Conservation (phyloP, 2,113 vertebrate species). For the Hipposideros armiger region DNA sequence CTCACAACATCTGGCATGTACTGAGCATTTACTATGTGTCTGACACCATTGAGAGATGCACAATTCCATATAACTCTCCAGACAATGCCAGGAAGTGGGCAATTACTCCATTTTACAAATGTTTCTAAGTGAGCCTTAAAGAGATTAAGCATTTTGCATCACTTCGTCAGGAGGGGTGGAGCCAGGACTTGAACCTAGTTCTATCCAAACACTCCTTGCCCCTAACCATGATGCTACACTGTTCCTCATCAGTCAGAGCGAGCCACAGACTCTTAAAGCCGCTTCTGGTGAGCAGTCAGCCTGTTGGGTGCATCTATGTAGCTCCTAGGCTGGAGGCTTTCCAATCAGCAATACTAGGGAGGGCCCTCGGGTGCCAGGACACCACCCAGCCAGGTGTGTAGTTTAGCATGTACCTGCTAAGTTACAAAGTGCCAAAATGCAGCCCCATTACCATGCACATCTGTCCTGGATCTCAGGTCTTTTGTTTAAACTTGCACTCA, state of each 20-base stretch:
- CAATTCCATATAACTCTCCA: background rate
- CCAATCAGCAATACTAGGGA: background rate
- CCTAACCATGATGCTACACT: background rate
- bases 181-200: background rate
- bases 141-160: background rate
- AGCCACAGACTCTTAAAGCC: background rate
- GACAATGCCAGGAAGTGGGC: background rate
- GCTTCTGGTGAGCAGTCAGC: background rate
- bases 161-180: background rate
- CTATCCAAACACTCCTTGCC: background rate
- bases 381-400: background rate
- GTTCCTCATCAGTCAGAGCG: background rate
- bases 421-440: background rate
- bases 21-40: background rate
- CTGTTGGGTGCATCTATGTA: background rate
- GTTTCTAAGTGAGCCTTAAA: background rate
- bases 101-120: background rate
- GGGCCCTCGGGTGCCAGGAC: background rate
- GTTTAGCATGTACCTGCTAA: background rate
- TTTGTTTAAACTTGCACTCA: background rate
- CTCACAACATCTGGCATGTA: background rate
- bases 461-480: background rate
- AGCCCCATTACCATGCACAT: background rate
- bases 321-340: background rate
- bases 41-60: background rate